Conservation (phyloP, 1,140 invertebrate species). For the Thereuonema tuberculata region DNA sequence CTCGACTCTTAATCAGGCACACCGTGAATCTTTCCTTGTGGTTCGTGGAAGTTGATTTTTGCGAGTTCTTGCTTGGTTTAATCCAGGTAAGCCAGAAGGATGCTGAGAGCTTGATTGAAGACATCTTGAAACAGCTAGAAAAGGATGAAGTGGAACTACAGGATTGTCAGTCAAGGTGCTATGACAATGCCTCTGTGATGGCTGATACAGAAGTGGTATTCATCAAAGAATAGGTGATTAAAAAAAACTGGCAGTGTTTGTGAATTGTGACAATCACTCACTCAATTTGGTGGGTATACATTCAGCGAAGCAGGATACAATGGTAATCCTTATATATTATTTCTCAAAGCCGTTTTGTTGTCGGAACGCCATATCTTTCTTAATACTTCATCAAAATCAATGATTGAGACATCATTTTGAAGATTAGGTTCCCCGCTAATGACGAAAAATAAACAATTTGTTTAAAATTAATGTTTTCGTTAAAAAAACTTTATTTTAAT, state of each 20-base stretch:
- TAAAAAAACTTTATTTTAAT: no score
- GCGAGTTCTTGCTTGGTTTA: neutral
- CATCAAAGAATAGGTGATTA: neutral
- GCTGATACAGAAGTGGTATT: neutral
- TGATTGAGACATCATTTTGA: no score
- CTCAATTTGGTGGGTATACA: neutral
- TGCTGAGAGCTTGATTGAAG: neutral
- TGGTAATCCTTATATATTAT: no score
- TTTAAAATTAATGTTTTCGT: no score
- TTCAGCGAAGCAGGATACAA: neutral
- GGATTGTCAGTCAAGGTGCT: neutral
- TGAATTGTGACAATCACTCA: neutral
- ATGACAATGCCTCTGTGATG: neutral
- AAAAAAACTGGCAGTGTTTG: neutral
- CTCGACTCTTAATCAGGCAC: neutral
- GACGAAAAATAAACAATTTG: no score
- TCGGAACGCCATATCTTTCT: no score
- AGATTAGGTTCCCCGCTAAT: no score
- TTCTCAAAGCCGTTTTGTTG: no score
- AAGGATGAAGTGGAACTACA: neutral
- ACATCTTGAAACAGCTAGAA: neutral
- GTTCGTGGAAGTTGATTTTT: conserved; percentile 7
- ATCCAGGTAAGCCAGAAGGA: neutral
- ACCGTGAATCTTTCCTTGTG: neutral
- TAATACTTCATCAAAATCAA: no score